These are phyloP conservation scores for Schmidtea mediterranea DNA, from an alignment of 1,140 invertebrate species.

Conservation along the genomic window DNA sequence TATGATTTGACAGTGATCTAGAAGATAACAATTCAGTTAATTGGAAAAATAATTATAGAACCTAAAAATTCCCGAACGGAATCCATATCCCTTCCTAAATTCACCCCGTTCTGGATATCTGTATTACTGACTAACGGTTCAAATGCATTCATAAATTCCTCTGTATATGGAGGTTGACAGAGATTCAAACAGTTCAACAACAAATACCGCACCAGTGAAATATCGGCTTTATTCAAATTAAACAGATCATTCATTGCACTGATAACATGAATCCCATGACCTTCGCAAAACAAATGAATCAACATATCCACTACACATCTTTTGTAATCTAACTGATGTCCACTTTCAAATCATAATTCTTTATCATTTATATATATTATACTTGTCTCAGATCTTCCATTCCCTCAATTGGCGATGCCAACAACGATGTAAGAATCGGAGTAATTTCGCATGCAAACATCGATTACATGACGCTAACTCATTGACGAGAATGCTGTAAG, in stretches of 20 bases:
- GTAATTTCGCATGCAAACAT: not conserved
- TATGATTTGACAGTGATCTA: too few species aligned
- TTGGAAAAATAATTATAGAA: too few species aligned
- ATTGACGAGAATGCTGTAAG: slow-evolving; percentile 3
- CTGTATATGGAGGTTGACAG: not conserved
- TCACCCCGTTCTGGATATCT: not conserved
- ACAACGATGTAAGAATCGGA: not conserved
- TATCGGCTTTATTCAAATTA: not conserved
- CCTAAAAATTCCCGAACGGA: too few species aligned
- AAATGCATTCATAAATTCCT: not conserved
- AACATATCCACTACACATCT: not conserved
- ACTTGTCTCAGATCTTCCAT: slow-evolving; percentile 2
- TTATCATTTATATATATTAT: not conserved
- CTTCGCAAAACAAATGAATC: not conserved
- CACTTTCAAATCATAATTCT: not conserved
- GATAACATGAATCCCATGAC: not conserved
- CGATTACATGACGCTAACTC: not conserved
- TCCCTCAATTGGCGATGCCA: not conserved
- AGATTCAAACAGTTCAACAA: not conserved
- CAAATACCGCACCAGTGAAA: not conserved
- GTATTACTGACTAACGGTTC: slow-evolving; percentile 1
- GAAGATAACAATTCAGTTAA: too few species aligned
- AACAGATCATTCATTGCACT: not conserved
- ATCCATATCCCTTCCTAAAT: too few species aligned
- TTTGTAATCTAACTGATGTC: not conserved